A percentile compares a stretch with the other conserved stretches of the same genome.
These are phyloP conservation scores for Danio aesculapii DNA, from an alignment of 2,797 vertebrate species.

Conservation along the genomic window DNA sequence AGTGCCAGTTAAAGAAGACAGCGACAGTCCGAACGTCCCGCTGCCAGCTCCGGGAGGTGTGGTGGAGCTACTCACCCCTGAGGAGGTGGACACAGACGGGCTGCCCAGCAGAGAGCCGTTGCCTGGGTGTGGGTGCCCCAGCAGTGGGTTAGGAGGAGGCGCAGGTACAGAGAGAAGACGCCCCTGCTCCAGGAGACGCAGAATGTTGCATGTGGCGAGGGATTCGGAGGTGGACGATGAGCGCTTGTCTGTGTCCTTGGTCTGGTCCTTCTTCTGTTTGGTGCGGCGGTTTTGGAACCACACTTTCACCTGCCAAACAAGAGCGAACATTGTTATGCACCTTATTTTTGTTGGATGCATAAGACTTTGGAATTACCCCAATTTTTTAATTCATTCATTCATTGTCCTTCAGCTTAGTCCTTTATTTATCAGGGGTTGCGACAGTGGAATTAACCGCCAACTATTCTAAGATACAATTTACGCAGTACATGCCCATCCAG, in stretches of 20 bases:
- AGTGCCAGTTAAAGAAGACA: conserved; percentile 78
- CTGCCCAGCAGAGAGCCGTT: conserved; percentile 74
- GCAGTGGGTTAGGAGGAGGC: conserved; percentile 81
- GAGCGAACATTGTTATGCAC: background rate
- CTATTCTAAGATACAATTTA: no score
- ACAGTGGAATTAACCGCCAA: no score
- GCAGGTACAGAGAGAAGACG: conserved; percentile 86
- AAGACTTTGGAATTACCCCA: no score
- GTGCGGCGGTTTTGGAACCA: conserved; percentile 99
- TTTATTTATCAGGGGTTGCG: no score
- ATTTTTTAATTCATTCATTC: no score
- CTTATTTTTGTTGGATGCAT: no score
- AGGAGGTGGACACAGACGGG: conserved; percentile 59
- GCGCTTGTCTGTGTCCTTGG: conserved; percentile 90
- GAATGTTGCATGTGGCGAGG: conserved; percentile 92
- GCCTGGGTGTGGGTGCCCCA: conserved; percentile 68
- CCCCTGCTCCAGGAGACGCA: conserved; percentile 93
- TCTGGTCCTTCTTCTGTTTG: conserved; percentile 98
- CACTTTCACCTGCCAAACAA: conserved; percentile 88
- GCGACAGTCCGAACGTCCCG: conserved; percentile 79
- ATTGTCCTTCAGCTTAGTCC: no score
- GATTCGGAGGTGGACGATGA: conserved; percentile 86
- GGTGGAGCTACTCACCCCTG: conserved; percentile 65
- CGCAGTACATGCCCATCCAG: no score
- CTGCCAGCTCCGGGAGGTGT: conserved; percentile 63